Evolutionary conservation across 2,888 invertebrate genomes (phyloP), one percentile per base, ranked within the genome.

Genomic region (Molorchus minor): DNA sequence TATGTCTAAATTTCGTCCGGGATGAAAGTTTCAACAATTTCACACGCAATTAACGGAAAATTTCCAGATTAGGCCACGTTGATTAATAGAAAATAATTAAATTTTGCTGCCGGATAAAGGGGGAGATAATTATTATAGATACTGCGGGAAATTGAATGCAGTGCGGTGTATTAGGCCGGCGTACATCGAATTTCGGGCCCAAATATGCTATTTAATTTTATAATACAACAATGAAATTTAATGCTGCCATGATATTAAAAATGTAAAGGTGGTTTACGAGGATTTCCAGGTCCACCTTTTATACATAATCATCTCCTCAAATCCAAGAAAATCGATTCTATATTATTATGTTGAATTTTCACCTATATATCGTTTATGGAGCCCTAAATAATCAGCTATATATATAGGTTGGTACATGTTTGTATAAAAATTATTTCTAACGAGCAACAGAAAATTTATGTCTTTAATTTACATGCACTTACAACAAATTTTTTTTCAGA

Each of bases 191-290:
- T 41, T 19, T 8, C 30, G 19, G n/a, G 5, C 15, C 30, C 17
- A 43, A 29, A 45, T 30, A 5, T 41, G 40, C 36, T 3, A 10
- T 17, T 30, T 36, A 36, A 52, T 52, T 41, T 41, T 41, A 52
- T 15, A 29, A 36, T n/a, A n/a, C 29, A 7, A 17, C 52, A 7
- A 41, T 52, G 25, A 41, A 41, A 29, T 52, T 40, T 52, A 41
- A 52, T 52, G 41, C 29, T 19, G 10, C 7, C 52, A 25, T 52
- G 30, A 41, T 41, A 52, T 41, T 52, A 41, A 41, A 49, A 52
- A 52, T 41, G 41, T 20, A 30, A 52, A 41, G 29, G 19, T 40
- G 52, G 25, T 52, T 52, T 13, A 41, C 30, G 36, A 12, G 20
- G 41, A 36, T n/a, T n/a, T n/a, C n/a, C n/a, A n/a, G n/a, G n/a